Conservation (phyloP, 1,140 invertebrate genomes). For the Trichomalopsis sarcophagae region DNA sequence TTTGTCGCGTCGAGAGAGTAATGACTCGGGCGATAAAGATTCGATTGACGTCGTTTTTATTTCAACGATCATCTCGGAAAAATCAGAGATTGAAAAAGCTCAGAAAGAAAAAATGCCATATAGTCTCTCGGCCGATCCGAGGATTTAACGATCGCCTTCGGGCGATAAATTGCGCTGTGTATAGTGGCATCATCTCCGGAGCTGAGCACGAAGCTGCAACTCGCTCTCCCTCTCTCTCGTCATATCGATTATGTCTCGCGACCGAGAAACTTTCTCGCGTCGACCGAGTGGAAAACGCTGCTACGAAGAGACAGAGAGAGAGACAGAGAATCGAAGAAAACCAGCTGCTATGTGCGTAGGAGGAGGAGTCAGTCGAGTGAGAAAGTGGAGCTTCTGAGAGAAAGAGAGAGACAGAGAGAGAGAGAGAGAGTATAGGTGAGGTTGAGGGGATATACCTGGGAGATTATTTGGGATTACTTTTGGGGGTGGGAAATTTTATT, state of each 20-base stretch:
- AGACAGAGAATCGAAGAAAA: neutral
- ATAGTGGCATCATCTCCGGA: neutral
- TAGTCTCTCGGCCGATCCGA: neutral
- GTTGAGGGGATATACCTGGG: too few species aligned
- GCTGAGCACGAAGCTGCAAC: too few species aligned
- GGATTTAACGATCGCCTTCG: neutral
- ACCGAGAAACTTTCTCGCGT: neutral
- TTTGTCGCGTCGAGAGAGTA: neutral
- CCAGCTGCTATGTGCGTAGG: neutral
- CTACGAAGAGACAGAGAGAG: neutral
- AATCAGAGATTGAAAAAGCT: neutral
- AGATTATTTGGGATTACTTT: too few species aligned
- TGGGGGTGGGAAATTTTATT: too few species aligned
- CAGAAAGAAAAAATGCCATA: neutral
- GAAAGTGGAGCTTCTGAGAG: neutral
- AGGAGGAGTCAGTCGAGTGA: neutral
- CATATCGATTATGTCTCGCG: neutral
- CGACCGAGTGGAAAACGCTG: neutral
- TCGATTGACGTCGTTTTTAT: too few species aligned
- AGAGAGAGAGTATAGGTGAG: neutral
- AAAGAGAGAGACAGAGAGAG: neutral
- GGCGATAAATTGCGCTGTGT: neutral
- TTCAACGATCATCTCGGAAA: too few species aligned
- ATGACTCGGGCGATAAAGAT: too few species aligned
- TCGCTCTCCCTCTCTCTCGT: neutral